Base-by-base conservation (phyloP, 2,113 vertebrate genomes). In the Cebidichthys violaceus region DNA sequence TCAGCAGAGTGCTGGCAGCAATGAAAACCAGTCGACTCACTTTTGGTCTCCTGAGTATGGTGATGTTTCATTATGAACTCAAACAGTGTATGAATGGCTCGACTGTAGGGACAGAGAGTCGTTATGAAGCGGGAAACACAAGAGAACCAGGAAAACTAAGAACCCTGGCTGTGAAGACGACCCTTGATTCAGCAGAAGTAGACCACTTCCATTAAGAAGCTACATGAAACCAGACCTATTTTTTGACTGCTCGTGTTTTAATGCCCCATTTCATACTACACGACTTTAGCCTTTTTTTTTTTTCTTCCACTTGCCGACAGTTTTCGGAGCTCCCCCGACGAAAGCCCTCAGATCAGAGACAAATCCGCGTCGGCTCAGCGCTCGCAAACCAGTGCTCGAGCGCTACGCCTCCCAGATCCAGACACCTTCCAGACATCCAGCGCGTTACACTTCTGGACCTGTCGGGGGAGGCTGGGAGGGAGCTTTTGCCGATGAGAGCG, bases 11-110 rank as follows among this genome's bases (percentile, higher is more conserved):
- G 31, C 39, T 35, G 67, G 20, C 29, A 70, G 29, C 14, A 68
- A 68, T 70, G 54, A 71, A 41, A 69, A 29, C 31, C 35, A 14
- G n/a, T 9, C 20, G 31, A 66, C 5, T 27, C 10, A 31, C 73
- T 69, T 69, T 69, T 1, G 11, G 31, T 33, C 33, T 33, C 33
- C 4, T 6, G 33, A 33, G 33, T 33, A 33, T 33, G 33, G 33
- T 1, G 33, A 33, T 0, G 33, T 33, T 33, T 33, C 5, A 33
- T 33, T 33, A 33, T 33, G 33, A 33, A 4, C 24, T 9, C 4
- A 74, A 76, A 70, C 45, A 55, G 37, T 43, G 15, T 9, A 47
- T 47, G 13, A 62, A 74, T 31, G 20, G 41, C 41, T 82, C 41
- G 39, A 41, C 65, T 20, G 13, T n/a, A 29, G 45, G 13, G 50